phyloP scores from a whole-genome alignment of 2,113 vertebrate species.

The Pseudorectes ferrugineus region DNA sequence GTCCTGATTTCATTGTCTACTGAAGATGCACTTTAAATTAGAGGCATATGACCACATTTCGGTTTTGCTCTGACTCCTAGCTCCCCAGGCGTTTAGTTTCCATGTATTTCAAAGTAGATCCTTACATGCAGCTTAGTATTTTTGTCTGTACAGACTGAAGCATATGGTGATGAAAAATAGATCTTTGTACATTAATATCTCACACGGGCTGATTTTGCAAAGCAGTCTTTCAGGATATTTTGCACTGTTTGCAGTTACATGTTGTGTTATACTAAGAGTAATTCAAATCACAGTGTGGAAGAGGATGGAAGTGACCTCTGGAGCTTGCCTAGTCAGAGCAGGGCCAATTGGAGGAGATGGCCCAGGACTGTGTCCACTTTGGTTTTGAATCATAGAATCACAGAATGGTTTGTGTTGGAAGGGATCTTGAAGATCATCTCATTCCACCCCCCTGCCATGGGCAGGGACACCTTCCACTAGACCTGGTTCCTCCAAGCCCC shows the following conservation, averaged over 20 bases:
- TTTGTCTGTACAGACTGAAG: background rate
- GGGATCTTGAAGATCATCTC: background rate
- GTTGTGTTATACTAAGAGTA: background rate
- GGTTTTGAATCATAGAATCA: background rate
- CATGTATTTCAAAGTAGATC: background rate
- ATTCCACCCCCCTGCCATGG: background rate
- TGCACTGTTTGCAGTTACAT: background rate
- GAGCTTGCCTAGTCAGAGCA: background rate
- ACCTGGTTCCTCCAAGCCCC: background rate
- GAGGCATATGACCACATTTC: background rate
- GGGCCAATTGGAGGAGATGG: background rate
- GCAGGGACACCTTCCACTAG: background rate
- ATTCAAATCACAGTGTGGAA: background rate
- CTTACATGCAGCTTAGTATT: background rate
- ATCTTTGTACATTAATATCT: background rate
- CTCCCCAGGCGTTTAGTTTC: background rate
- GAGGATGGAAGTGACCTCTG: background rate
- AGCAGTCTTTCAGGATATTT: background rate
- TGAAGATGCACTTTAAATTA: background rate
- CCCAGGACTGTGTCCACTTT: background rate
- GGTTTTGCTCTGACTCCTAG: background rate
- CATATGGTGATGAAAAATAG: background rate
- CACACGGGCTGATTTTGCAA: background rate
- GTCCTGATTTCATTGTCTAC: background rate
- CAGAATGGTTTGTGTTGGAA: background rate